These are phyloP conservation scores for Pseudomyrmex gracilis DNA, from an alignment of 1,140 invertebrate species.

Conservation along the genomic window DNA sequence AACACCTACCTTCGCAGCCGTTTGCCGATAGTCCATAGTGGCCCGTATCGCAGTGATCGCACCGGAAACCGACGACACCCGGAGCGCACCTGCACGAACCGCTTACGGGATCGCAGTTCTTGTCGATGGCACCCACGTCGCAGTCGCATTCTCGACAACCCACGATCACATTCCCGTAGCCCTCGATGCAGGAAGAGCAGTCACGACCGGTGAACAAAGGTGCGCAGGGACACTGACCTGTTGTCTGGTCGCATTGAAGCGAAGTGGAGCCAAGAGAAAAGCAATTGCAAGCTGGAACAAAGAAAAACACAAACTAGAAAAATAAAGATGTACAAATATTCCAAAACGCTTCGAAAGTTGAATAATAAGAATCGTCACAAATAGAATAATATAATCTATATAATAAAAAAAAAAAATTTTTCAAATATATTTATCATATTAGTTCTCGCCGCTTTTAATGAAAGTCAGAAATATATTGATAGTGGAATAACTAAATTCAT, in stretches of 20 bases:
- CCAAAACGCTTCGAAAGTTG: no score
- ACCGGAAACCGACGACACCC: slow-evolving; percentile 92
- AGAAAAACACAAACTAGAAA: not conserved
- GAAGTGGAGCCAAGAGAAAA: slow-evolving; percentile 90
- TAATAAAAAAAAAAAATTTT: no score
- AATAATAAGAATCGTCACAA: no score
- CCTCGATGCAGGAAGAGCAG: slow-evolving; percentile 83
- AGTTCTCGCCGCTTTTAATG: no score
- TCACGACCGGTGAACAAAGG: slow-evolving; percentile 81
- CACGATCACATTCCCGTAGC: slow-evolving; percentile 88
- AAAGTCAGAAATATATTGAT: no score
- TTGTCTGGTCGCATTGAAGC: slow-evolving; percentile 89
- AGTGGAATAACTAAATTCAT: no score
- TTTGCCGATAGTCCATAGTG: slow-evolving; percentile 91
- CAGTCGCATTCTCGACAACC: slow-evolving; percentile 90
- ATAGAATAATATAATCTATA: no score
- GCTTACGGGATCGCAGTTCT: slow-evolving; percentile 90
- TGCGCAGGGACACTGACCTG: slow-evolving; percentile 92
- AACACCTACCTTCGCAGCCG: slow-evolving; percentile 91
- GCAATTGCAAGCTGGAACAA: slow-evolving; percentile 91
- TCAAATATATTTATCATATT: no score
- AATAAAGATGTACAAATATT: no score
- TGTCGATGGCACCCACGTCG: slow-evolving; percentile 93
- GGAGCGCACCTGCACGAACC: slow-evolving; percentile 88
- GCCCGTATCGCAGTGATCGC: slow-evolving; percentile 90